These are phyloP conservation scores for Caenorhabditis remanei DNA, from an alignment of 1,140 invertebrate species.

Conservation along the genomic window DNA sequence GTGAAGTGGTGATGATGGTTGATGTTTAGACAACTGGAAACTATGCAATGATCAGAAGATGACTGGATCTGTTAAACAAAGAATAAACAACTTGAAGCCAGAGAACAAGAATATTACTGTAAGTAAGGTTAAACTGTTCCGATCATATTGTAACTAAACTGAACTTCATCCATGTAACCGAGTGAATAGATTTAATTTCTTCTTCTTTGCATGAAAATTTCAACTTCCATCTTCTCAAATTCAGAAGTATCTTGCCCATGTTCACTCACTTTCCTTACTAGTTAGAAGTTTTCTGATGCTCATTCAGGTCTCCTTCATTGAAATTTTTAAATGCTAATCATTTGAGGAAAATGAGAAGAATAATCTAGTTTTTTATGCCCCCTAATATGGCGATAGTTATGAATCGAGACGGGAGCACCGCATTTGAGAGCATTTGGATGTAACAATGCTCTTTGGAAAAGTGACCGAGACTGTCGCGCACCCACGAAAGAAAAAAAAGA, in stretches of 20 bases:
- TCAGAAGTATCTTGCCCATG: no score
- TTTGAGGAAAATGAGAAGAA: neutral
- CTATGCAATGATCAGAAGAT: neutral
- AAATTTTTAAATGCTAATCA: no score
- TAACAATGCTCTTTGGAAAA: constrained; percentile 31
- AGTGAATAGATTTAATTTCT: no score
- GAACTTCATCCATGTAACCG: no score
- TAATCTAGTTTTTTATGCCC: constrained; percentile 6
- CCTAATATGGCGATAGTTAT: neutral
- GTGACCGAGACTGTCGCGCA: neutral
- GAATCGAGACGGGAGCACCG: neutral
- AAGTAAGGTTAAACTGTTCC: no score
- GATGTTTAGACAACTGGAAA: neutral
- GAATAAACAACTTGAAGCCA: neutral
- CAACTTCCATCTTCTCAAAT: no score
- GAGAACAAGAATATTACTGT: neutral
- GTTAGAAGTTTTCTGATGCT: no score
- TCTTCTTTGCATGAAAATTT: no score
- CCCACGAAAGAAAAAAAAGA: neutral
- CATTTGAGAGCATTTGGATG: constrained; percentile 5
- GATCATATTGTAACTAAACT: no score
- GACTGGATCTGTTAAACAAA: neutral
- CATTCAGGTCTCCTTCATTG: no score
- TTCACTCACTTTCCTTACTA: no score
- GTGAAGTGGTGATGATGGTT: constrained; percentile 12